Conservation (phyloP, 2,797 vertebrate species). For the Tokudaia muenninki region DNA sequence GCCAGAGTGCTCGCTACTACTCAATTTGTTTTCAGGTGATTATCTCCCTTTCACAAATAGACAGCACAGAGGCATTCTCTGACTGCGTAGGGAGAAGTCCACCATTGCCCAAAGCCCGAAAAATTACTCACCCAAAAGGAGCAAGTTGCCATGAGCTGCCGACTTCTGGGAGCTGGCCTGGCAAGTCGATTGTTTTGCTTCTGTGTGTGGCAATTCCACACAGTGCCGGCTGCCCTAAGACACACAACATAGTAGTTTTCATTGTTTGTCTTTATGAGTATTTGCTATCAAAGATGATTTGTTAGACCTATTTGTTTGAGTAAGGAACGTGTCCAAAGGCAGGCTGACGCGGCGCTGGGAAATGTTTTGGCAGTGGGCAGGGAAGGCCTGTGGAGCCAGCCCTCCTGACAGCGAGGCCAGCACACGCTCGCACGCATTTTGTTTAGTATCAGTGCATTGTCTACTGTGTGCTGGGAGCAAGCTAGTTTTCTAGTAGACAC, state of each 20-base stretch:
- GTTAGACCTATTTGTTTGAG: constrained; percentile 80
- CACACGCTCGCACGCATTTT: neutral
- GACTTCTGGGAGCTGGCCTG: constrained; percentile 27
- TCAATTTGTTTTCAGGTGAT: constrained; percentile 29
- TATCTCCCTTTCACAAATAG: neutral
- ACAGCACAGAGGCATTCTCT: neutral
- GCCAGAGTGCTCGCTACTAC: neutral
- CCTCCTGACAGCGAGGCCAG: constrained; percentile 52
- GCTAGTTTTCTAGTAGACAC: constrained; percentile 77
- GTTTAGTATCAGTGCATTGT: constrained; percentile 57
- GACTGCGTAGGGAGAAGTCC: neutral
- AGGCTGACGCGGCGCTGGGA: constrained; percentile 65
- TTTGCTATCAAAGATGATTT: constrained; percentile 75
- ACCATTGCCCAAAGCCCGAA: neutral
- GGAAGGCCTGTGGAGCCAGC: constrained; percentile 62
- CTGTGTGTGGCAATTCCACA: constrained; percentile 46
- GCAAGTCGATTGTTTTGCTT: constrained; percentile 24
- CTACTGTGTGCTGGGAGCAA: constrained; percentile 66
- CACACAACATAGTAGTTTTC: constrained; percentile 39
- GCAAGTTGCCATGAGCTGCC: neutral
- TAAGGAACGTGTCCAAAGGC: constrained; percentile 74
- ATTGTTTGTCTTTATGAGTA: constrained; percentile 75
- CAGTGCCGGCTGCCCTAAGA: constrained; percentile 35
- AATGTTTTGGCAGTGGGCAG: constrained; percentile 67
- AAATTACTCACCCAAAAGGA: neutral